Conservation (phyloP, 2,113 vertebrate species). For the Alexandromys fortis region DNA sequence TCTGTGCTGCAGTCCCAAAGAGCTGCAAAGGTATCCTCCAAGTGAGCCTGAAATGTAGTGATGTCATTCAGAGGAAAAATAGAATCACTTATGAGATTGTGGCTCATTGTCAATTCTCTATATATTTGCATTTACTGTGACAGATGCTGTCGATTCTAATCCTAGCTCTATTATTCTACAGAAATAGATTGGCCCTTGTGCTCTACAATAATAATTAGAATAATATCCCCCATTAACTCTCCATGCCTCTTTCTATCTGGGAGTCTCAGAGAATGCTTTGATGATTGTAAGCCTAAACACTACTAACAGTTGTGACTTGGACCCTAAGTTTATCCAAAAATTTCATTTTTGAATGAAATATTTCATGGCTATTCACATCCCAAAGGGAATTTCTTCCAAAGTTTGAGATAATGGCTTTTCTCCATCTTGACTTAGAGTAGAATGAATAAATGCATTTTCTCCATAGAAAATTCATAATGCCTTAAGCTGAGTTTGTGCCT, state of each 20-base stretch:
- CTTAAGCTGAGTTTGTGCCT: slow-evolving; percentile 79
- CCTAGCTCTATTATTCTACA: slow-evolving; percentile 78
- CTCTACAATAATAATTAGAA: slow-evolving; percentile 81
- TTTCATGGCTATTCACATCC: slow-evolving; percentile 76
- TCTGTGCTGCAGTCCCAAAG: slow-evolving; percentile 24
- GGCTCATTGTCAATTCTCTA: slow-evolving; percentile 81
- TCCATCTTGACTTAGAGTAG: slow-evolving; percentile 79
- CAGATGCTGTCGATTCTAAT: slow-evolving; percentile 80
- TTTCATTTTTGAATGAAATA: slow-evolving; percentile 77
- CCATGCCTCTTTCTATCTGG: slow-evolving; percentile 62
- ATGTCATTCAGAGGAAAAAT: slow-evolving; percentile 80
- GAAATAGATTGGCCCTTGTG: slow-evolving; percentile 73
- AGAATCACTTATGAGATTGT: slow-evolving; percentile 82
- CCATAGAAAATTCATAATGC: slow-evolving; percentile 80
- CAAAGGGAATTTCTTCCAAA: slow-evolving; percentile 68
- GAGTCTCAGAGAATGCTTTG: slow-evolving; percentile 67
- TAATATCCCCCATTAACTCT: slow-evolving; percentile 78
- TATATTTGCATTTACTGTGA: slow-evolving; percentile 84
- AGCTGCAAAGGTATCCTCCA: slow-evolving; percentile 67
- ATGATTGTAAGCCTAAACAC: slow-evolving; percentile 63
- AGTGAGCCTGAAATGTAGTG: slow-evolving; percentile 69
- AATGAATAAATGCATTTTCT: slow-evolving; percentile 83
- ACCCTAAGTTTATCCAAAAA: slow-evolving; percentile 64
- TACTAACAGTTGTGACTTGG: slow-evolving; percentile 60
- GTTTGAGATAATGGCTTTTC: slow-evolving; percentile 79